Evolutionary conservation across 1,140 invertebrate genomes (phyloP), one percentile per base, ranked within the genome.

Genomic region (Cotesia vestalis): DNA sequence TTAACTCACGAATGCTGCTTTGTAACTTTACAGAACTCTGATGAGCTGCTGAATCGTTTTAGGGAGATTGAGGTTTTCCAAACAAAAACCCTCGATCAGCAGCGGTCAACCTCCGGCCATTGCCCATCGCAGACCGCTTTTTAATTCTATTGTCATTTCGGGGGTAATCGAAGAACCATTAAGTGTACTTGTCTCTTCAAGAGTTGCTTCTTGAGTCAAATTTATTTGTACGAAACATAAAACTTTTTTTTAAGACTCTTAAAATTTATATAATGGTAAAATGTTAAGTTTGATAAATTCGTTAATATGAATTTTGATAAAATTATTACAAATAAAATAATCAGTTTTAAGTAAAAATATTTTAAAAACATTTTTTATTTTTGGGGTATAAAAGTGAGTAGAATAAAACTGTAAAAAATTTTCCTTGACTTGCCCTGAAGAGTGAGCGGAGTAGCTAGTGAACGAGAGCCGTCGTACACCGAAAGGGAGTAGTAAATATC

Each of bases 141-240:
- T 84, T 84, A 84, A 84, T 83, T 81, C 82, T 80, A 84, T 84
- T 84, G 83, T 84, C 81, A 83, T 78, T 80, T 79, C 11, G 77
- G 80, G 80, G 81, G 83, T 84, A 83, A 84, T 84, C 81, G 80
- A 77, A 77, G 79, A 79, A 75, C 79, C 79, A 80, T 80, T 80
- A 80, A 40, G 38, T 9, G 9, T 59, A 59, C 17, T 59, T 59
- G 14, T 59, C 40, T 46, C 11, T 46, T 5, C 53, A n/a, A 55
- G 53, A 12, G n/a, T 14, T n/a, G 12, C 53, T 55, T 55, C 17
- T 20, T 55, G 3, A 55, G 12, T 55, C 12, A 55, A 55, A 20
- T 55, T 6, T 55, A 20, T 55, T 12, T 55, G 4, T 6, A 46
- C 38, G 27, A 27, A 27, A 27, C 27, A 27, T 27, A 27, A 27